Base-by-base conservation (phyloP, 2,888 invertebrate species). In the Dendrolimus houi region DNA sequence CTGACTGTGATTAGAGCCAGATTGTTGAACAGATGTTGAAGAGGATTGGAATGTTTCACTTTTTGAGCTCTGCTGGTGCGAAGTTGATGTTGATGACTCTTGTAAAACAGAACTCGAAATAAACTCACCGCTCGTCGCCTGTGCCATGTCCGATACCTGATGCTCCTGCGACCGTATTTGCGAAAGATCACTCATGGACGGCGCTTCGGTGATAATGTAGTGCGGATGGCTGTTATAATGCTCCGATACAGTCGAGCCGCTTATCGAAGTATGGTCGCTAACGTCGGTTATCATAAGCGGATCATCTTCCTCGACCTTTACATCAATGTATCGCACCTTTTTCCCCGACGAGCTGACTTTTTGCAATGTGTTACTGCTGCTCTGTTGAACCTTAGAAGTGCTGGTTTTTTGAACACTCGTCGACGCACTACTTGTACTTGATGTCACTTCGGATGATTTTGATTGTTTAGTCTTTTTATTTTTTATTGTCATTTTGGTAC, bases 401-500 rank as follows among this genome's bases (percentile, higher is more conserved):
- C 83, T 87, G 54, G 79, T 83, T 73, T 88, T 88, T 75, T 88
- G 88, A 65, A 87, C 87, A 83, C 84, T 88, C 60, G 81, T 89
- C 68, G 88, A 86, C 42, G 85, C 86, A 84, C 85, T 85, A 62
- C 76, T 79, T 61, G 77, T 79, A 56, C 85, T 77, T 55, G 82
- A 73, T 59, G 77, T 80, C 82, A 85, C 86, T 75, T 84, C 84
- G 60, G 87, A 81, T 64, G 82, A 74, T 68, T 84, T 85, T 58
- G 87, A 78, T 74, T 87, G 83, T 66, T 90, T 90, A 89, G 86
- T 89, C 87, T 91, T 91, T 90, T 91, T 91, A 80, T 89, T 90
- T 86, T 91, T 91, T 77, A 91, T 89, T 70, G 91, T 90, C 91
- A 91, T 91, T 86, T 87, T 90, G 77, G 72, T 79, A 71, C 69